Evolutionary conservation across 2,888 invertebrate species (phyloP).

Genomic region (Nycteola revayana): DNA sequence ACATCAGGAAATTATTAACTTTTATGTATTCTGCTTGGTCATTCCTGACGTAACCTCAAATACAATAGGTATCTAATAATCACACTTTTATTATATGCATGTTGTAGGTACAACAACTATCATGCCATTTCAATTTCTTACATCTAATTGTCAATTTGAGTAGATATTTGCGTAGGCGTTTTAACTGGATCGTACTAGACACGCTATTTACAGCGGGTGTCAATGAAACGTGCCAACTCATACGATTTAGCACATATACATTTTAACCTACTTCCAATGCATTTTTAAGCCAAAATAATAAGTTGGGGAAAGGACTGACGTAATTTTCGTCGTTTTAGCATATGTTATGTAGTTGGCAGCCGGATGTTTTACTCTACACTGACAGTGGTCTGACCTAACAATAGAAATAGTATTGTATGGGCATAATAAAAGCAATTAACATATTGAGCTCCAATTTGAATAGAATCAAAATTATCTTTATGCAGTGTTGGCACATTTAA

Average conservation of each 20-base stretch:
- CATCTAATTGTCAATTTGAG: slow-evolving; percentile 27
- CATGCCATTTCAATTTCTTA: slow-evolving; percentile 15
- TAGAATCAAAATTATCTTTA: slow-evolving; percentile 11
- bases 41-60: no score
- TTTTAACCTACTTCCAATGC: slow-evolving; percentile 44
- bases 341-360: neutral
- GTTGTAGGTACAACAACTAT: neutral
- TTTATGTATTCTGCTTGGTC: no score
- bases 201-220: slow-evolving; percentile 64
- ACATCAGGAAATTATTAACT: no score
- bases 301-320: no score
- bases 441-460: slow-evolving; percentile 5
- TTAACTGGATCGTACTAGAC: slow-evolving; percentile 44
- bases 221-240: slow-evolving; percentile 69
- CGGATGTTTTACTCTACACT: no score
- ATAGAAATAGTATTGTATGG: slow-evolving; percentile 10
- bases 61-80: no score
- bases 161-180: slow-evolving; percentile 31
- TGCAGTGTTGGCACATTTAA: slow-evolving; percentile 1
- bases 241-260: slow-evolving; percentile 54
- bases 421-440: slow-evolving; percentile 18
- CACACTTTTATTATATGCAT: slow-evolving; percentile 23
- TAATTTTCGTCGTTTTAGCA: no score
- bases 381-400: no score
- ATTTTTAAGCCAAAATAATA: neutral